Evolutionary conservation across 1,140 invertebrate species (phyloP).

Genomic region (Penaeus chinensis): DNA sequence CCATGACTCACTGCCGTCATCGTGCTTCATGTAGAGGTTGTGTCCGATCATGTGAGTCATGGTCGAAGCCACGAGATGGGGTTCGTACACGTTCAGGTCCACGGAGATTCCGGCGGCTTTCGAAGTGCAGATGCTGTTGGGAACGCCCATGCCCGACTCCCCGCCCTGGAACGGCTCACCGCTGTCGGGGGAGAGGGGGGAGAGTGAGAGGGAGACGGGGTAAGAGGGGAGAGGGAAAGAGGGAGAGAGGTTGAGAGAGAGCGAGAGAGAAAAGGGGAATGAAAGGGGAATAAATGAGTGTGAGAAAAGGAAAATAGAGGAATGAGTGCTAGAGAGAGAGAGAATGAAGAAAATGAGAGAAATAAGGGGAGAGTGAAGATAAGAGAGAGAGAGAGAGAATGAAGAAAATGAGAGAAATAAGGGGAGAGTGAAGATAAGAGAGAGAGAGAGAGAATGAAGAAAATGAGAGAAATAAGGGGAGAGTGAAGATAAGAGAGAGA

Average conservation of each 20-base stretch:
- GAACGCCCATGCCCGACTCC: conserved; percentile 91
- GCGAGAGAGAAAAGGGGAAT: background rate
- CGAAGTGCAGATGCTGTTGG: conserved; percentile 88
- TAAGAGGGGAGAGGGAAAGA: background rate
- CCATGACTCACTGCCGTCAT: conserved; percentile 80
- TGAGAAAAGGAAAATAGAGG: no score
- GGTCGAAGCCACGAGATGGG: conserved; percentile 90
- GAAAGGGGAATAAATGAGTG: no score
- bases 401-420: no score
- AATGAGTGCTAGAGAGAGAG: no score
- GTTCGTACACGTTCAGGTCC: conserved; percentile 92
- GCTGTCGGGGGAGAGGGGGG: conserved; percentile 69
- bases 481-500: no score
- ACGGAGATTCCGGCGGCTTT: conserved; percentile 92
- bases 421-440: no score
- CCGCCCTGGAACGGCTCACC: conserved; percentile 84
- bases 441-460: no score
- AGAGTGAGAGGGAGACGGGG: no score
- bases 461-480: no score
- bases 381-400: no score
- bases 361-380: no score
- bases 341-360: no score
- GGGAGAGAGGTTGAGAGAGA: background rate
- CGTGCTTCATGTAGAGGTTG: conserved; percentile 95
- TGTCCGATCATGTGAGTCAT: conserved; percentile 98